phyloP scores from a whole-genome alignment of 2,113 vertebrate species.

The Trichechus manatus region DNA sequence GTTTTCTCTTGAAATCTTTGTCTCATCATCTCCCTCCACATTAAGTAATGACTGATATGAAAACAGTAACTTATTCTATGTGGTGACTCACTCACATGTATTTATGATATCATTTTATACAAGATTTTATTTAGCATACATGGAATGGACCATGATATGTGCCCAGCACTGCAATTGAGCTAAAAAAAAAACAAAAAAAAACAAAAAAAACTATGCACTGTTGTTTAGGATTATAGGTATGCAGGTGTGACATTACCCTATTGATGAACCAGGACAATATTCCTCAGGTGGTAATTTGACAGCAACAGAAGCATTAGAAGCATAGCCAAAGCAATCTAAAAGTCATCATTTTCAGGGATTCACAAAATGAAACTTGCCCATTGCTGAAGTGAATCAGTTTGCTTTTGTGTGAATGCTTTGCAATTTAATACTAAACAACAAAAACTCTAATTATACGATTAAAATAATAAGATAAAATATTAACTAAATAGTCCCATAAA shows the following conservation, averaged over 20 bases:
- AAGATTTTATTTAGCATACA: neutral
- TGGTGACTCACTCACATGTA: neutral
- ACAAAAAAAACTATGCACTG: neutral
- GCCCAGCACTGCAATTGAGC: neutral
- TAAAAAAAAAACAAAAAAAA: neutral
- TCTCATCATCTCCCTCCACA: neutral
- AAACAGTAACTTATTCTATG: neutral
- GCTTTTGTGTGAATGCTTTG: slow-evolving; percentile 44
- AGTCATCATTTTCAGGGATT: neutral
- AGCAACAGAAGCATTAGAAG: neutral
- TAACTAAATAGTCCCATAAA: neutral
- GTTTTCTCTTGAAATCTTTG: neutral
- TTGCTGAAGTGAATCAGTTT: neutral
- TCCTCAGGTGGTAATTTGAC: neutral
- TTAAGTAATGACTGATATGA: neutral
- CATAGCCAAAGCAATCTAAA: neutral
- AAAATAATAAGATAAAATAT: slow-evolving; percentile 38
- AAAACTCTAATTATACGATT: neutral
- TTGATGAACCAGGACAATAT: neutral
- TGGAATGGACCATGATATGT: neutral
- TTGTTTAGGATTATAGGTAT: neutral
- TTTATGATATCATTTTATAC: neutral
- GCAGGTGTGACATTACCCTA: neutral
- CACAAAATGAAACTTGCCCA: slow-evolving; percentile 36
- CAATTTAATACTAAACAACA: neutral